Evolutionary conservation across 1,140 invertebrate species (phyloP).

Genomic region (Listronotus oregonensis): DNA sequence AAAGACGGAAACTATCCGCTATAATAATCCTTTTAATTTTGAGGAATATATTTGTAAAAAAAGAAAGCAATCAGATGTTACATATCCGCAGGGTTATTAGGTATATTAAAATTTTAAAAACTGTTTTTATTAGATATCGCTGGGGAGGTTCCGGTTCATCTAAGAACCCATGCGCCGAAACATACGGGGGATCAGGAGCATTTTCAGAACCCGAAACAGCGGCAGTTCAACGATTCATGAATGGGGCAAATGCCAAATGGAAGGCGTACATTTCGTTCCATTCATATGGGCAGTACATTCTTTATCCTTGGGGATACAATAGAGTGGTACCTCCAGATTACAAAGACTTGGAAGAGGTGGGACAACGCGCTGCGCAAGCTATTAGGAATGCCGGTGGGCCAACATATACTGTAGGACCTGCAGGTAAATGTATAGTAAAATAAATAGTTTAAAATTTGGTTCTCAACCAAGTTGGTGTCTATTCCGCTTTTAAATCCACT

Average conservation of each 20-base stretch:
- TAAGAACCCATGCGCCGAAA: slow-evolving; percentile 88
- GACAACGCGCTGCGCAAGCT: slow-evolving; percentile 69
- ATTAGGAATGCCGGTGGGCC: slow-evolving; percentile 71
- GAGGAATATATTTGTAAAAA: too few relatives aligned
- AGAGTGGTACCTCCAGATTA: slow-evolving; percentile 71
- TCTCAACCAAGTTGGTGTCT: too few relatives aligned
- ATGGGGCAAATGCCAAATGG: slow-evolving; percentile 58
- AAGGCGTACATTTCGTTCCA: slow-evolving; percentile 84
- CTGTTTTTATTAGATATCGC: slow-evolving; percentile 62
- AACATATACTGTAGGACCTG: slow-evolving; percentile 75
- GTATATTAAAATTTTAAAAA: too few relatives aligned
- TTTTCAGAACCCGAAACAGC: slow-evolving; percentile 93
- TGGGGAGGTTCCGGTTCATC: slow-evolving; percentile 83
- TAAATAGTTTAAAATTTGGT: too few relatives aligned
- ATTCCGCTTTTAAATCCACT: too few relatives aligned
- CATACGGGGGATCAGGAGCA: slow-evolving; percentile 82
- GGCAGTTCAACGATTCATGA: slow-evolving; percentile 68
- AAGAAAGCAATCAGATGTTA: too few relatives aligned
- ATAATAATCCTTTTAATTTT: too few relatives aligned
- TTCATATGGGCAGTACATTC: slow-evolving; percentile 86
- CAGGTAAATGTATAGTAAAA: slow-evolving; percentile 61
- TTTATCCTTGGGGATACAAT: slow-evolving; percentile 85
- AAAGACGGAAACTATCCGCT: too few relatives aligned
- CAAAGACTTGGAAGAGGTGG: slow-evolving; percentile 71
- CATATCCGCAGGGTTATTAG: too few relatives aligned